These are phyloP conservation scores for Cheilosia impressa DNA, from an alignment of 2,888 invertebrate species.

Conservation along the genomic window DNA sequence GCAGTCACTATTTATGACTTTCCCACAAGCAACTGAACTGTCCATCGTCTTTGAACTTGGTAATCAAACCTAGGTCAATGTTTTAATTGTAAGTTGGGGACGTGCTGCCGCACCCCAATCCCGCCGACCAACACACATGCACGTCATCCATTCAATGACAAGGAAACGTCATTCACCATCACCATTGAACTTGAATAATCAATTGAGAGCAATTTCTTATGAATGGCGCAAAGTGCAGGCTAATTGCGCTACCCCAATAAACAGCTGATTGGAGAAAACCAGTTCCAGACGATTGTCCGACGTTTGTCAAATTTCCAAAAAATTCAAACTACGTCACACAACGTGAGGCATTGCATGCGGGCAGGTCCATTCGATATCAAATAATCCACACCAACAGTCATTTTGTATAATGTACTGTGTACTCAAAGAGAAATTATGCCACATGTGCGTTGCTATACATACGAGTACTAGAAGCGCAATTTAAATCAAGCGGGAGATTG, in stretches of 20 bases:
- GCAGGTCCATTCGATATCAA: neutral
- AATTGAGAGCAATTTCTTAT: slow-evolving; percentile 5
- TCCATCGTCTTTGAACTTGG: neutral
- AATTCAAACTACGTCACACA: neutral
- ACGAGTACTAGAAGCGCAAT: neutral
- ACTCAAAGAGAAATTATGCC: neutral
- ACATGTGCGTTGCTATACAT: neutral
- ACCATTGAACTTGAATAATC: slow-evolving; percentile 21
- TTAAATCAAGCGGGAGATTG: slow-evolving; percentile 2
- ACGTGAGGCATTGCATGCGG: neutral
- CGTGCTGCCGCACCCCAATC: neutral
- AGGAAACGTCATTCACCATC: slow-evolving; percentile 7
- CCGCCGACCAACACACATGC: neutral
- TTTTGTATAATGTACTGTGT: neutral
- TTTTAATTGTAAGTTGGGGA: neutral
- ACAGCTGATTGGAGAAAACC: slow-evolving; percentile 1
- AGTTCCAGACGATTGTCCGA: neutral
- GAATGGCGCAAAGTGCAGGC: neutral
- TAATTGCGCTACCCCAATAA: neutral
- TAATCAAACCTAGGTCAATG: slow-evolving; percentile 10
- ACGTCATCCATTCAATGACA: neutral
- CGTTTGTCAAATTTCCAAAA: neutral
- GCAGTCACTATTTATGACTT: neutral
- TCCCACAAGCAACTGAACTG: neutral
- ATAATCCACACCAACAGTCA: neutral